phyloP scores from a whole-genome alignment of 2,113 vertebrate species.

The Paedocypris sp. region DNA sequence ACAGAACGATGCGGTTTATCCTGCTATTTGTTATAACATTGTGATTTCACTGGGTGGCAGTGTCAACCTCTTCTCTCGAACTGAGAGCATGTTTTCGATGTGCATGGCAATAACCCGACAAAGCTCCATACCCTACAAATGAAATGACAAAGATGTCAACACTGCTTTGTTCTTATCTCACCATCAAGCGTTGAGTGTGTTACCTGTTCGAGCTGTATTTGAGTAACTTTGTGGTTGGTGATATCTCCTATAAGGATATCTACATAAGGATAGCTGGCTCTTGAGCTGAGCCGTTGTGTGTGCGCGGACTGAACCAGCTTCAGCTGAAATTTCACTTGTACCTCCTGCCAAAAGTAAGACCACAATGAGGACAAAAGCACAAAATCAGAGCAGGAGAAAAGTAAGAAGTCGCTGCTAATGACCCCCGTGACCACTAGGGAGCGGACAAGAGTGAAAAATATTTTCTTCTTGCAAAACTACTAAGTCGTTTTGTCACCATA shows the following conservation, averaged over 20 bases:
- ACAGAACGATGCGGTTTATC: background rate
- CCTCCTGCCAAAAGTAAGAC: slow-evolving; percentile 73
- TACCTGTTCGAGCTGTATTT: slow-evolving; percentile 92
- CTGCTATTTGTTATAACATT: slow-evolving; percentile 70
- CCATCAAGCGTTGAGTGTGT: background rate
- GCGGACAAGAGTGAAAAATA: no score
- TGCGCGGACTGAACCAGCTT: slow-evolving; percentile 80
- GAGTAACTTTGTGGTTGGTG: slow-evolving; percentile 66
- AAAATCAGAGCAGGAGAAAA: no score
- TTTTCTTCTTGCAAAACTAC: no score
- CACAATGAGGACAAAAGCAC: slow-evolving; percentile 27
- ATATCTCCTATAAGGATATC: slow-evolving; percentile 76
- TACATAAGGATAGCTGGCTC: slow-evolving; percentile 82
- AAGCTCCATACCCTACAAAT: slow-evolving; percentile 79
- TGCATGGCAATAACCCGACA: slow-evolving; percentile 87
- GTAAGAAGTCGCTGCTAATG: no score
- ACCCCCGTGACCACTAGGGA: no score
- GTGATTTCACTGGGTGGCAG: slow-evolving; percentile 93
- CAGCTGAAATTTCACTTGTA: slow-evolving; percentile 69
- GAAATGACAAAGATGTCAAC: slow-evolving; percentile 10
- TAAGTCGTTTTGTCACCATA: no score
- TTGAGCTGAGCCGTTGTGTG: slow-evolving; percentile 72
- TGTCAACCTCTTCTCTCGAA: slow-evolving; percentile 77
- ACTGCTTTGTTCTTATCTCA: background rate
- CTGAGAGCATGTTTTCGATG: slow-evolving; percentile 76